Conservation (phyloP, 2,888 invertebrate genomes). For the Mythimna lalbum region DNA sequence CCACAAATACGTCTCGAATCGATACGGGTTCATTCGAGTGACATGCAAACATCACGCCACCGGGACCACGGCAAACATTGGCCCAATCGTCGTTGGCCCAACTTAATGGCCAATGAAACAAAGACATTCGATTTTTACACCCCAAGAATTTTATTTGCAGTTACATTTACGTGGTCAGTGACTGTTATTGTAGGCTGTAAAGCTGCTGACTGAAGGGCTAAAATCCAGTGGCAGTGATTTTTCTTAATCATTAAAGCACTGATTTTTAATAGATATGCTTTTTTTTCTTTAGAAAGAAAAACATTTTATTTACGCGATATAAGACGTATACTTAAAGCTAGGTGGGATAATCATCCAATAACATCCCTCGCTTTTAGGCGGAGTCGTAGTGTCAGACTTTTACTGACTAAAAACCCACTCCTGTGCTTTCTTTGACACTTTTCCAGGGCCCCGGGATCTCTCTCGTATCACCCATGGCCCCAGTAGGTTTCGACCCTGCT, state of each 20-base stretch:
- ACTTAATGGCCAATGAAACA: conserved; percentile 33
- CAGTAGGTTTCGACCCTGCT: too few species aligned
- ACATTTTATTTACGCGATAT: too few species aligned
- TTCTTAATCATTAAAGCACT: background rate
- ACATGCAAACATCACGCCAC: conserved; percentile 45
- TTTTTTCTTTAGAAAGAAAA: too few species aligned
- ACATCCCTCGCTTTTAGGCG: too few species aligned
- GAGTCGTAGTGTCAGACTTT: too few species aligned
- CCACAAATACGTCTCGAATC: conserved; percentile 40
- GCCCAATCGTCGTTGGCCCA: conserved; percentile 10
- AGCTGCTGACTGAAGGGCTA: background rate
- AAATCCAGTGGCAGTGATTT: background rate
- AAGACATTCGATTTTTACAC: conserved; percentile 16
- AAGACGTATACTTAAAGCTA: too few species aligned
- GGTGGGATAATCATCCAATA: too few species aligned
- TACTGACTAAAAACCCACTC: too few species aligned
- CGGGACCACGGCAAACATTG: conserved; percentile 12
- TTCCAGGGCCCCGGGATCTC: too few species aligned
- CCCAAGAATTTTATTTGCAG: conserved; percentile 4
- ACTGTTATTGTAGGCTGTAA: background rate
- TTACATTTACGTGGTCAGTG: conserved; percentile 21
- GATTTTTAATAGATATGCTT: too few species aligned
- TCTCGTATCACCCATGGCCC: too few species aligned
- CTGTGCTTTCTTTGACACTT: too few species aligned
- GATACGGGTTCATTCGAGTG: conserved; percentile 48